Evolutionary conservation across 2,888 invertebrate genomes (phyloP), one percentile per base, ranked within the genome.

Genomic region (Drosophila villosipedis): DNA sequence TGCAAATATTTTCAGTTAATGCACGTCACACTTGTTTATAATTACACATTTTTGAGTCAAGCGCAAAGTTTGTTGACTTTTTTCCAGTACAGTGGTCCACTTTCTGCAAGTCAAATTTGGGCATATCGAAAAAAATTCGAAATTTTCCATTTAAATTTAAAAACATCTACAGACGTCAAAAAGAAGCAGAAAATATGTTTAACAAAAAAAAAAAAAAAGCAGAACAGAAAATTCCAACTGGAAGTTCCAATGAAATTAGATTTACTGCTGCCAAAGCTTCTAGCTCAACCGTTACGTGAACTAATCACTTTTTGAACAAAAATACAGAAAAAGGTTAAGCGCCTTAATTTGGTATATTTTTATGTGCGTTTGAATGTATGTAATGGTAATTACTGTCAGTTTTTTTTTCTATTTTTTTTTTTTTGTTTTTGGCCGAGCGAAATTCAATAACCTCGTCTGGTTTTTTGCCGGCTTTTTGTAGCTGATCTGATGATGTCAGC

Each of bases 401-500:
- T 25, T 66, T 70, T 33, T 60, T 58, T 69, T 33, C 31, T 54
- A 7, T 54, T 49, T 39, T 22, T 30, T 58, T 14, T 28, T 37
- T 10, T 31, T 37, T 10, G 19, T 28, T 7, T 28, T 66, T 54
- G 61, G 43, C 31, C 25, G 43, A 33, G 43, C 62, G 33, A 70
- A 77, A 74, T 83, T 87, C 78, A 85, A 78, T 85, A 83, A 73
- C 70, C 82, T 66, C 68, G 73, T 72, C 70, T 43, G 57, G 25
- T 14, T 67, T 67, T 62, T 63, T 61, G 76, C 61, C 58, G 47
- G 54, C 62, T 49, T 47, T 25, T 47, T 49, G 33, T 53, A 30
- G 62, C 37, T 35, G 72, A 64, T 72, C 64, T 59, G 86, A 89
- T 85, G 85, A 85, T 82, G 86, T 85, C 85, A 85, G 84, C 83